Percentiles rank a stretch among this genome's conserved stretches.
Conservation (phyloP, 2,113 vertebrate species). For the Marmota flaviventris region DNA sequence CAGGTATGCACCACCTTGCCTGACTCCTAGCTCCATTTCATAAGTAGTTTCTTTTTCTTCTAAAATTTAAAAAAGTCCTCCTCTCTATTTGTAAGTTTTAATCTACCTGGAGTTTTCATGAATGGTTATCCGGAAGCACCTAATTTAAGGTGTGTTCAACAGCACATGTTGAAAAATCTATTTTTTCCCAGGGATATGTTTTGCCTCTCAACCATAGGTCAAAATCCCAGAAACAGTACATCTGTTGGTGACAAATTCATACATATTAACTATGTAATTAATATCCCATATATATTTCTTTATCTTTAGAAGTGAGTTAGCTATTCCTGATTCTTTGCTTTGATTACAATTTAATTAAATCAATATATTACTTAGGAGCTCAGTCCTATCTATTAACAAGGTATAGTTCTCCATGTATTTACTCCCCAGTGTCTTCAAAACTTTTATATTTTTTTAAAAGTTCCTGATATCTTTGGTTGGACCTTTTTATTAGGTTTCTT, state of each 20-base stretch:
- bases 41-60: constrained; percentile 11
- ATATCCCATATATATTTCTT: not conserved
- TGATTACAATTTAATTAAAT: not conserved
- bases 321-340: not conserved
- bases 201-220: not conserved
- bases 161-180: not conserved
- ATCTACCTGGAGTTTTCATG: not conserved
- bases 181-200: too few species aligned
- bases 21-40: not conserved
- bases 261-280: not conserved
- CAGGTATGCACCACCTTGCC: too few species aligned
- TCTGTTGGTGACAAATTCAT: not conserved
- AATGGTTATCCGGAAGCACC: not conserved
- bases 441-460: not conserved
- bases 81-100: not conserved
- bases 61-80: not conserved
- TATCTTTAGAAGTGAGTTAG: not conserved
- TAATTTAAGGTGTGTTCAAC: not conserved
- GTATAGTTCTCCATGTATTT: not conserved
- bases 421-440: not conserved
- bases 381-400: not conserved
- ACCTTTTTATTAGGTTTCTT: not conserved
- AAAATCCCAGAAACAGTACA: not conserved
- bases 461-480: not conserved
- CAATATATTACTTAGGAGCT: not conserved